Conservation (phyloP, 2,888 invertebrate species). For the Drosophila affinis region DNA sequence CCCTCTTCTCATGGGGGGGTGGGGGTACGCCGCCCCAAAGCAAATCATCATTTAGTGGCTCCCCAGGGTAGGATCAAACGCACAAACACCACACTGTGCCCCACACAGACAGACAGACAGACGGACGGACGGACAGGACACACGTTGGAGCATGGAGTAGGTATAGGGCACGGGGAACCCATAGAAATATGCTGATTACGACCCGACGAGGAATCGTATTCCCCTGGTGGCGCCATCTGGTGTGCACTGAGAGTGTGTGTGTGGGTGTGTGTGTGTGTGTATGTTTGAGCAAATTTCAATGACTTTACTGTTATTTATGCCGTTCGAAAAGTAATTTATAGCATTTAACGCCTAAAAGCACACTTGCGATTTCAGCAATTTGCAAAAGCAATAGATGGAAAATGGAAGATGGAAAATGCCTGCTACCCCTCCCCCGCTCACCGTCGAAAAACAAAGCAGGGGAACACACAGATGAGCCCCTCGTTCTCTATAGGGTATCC, state of each 20-base stretch:
- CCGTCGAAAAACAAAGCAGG: no score
- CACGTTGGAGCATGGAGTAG: neutral
- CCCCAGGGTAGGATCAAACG: conserved; percentile 45
- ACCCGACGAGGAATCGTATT: conserved; percentile 15
- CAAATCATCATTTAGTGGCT: conserved; percentile 52
- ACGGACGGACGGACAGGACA: neutral
- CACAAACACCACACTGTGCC: conserved; percentile 6
- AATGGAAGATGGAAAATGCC: neutral
- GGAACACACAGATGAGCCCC: neutral
- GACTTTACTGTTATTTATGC: conserved; percentile 47
- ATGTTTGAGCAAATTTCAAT: conserved; percentile 35
- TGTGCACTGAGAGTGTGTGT: neutral
- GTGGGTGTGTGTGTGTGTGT: conserved; percentile 1
- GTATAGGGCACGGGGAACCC: neutral
- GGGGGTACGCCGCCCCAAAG: conserved; percentile 22
- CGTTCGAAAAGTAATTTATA: conserved; percentile 67
- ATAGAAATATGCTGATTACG: conserved; percentile 48
- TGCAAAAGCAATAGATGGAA: conserved; percentile 28
- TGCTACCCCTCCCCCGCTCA: no score
- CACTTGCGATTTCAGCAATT: conserved; percentile 70
- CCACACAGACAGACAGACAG: neutral
- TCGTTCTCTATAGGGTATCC: neutral
- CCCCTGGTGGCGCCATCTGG: conserved; percentile 39
- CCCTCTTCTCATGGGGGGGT: conserved; percentile 5
- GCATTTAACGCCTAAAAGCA: conserved; percentile 66